Conservation (phyloP, 2,888 invertebrate genomes). For the Furcula furcula region DNA sequence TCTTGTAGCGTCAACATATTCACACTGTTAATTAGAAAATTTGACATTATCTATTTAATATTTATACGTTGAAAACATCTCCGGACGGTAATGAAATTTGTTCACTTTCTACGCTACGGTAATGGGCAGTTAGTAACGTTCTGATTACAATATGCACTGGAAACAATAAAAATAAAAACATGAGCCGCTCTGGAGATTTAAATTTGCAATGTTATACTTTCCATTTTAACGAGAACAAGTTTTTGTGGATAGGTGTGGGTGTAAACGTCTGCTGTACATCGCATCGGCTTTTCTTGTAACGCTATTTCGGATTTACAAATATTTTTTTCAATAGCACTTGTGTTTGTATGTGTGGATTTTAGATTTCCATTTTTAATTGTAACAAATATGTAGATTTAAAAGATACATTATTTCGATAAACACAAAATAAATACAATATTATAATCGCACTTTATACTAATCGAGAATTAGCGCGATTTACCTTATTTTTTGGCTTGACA, state of each 20-base stretch:
- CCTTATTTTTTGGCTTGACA: too few species aligned
- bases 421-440: too few species aligned
- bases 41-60: constrained; percentile 35
- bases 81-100: constrained; percentile 30
- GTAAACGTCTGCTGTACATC: background rate
- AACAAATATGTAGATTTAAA: too few species aligned
- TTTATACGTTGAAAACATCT: constrained; percentile 43
- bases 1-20: constrained; percentile 2
- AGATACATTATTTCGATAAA: too few species aligned
- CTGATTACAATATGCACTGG: constrained; percentile 46
- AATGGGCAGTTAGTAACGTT: constrained; percentile 57
- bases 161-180: constrained; percentile 49
- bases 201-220: constrained; percentile 32
- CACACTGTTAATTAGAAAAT: constrained; percentile 33
- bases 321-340: too few species aligned
- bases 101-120: constrained; percentile 52
- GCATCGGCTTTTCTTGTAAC: background rate
- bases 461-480: too few species aligned
- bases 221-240: constrained; percentile 33
- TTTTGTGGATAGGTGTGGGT: background rate
- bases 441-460: too few species aligned
- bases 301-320: too few species aligned
- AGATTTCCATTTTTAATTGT: too few species aligned
- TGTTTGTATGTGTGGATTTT: too few species aligned
- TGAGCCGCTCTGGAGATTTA: constrained; percentile 18